Base-by-base conservation (phyloP, 1,140 invertebrate species). In the Bombus waltoni region DNA sequence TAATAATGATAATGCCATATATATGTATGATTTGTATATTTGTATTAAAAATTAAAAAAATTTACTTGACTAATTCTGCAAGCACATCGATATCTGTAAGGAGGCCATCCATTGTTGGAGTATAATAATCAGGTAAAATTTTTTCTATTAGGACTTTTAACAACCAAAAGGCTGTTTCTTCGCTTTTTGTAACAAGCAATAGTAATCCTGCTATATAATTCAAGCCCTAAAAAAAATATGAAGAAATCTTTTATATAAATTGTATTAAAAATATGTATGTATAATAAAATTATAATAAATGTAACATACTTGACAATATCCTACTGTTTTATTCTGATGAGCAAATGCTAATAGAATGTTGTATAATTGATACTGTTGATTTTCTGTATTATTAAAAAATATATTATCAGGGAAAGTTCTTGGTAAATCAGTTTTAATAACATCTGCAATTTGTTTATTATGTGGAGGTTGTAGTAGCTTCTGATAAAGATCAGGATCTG, bases 391-490 rank as follows among this genome's bases (percentile, higher is more conserved):
- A 87, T 97, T 97, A 93, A 99, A 99, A 94, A 97, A 98, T 91
- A 99, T 98, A 95, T 99, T 99, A 93, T 99, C 98, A 86, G 98
- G 98, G 96, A 98, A 99, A 85, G 98, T 99, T 88, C 98, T 95
- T 82, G 97, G 97, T 89, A 98, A 95, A 96, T 98, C 98, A 86
- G 98, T 98, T 95, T 97, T 97, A 78, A 99, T 98, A 85, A 97
- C 96, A 91, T 98, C 98, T 28, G 96, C 96, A 5, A 98, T 94
- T 94, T 97, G 95, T 88, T 96, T 95, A 91, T 97, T 97, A 93
- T 96, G 97, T 40, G 96, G 96, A 59, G 96, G 95, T 88, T 96
- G 95, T 70, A 97, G 93, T 89, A 98, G 95, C 89, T 96, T 96
- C 88, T 96, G 95, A 94, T 98, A 99, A 22, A 97, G 95, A 92